phyloP scores from a whole-genome alignment of 2,888 invertebrate species.

The Tetropium fuscum region DNA sequence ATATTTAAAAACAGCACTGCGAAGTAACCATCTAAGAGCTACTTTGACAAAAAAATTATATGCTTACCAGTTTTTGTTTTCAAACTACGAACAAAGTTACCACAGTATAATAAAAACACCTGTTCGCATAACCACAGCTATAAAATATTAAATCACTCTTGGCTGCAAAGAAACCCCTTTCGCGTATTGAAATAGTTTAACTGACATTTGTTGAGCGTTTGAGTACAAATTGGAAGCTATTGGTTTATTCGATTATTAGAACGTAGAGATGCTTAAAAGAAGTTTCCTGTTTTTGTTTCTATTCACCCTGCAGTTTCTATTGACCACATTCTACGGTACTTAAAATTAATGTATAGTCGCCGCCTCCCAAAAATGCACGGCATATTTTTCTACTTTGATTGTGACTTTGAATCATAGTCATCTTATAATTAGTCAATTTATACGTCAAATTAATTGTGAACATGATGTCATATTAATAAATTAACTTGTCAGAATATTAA shows the following conservation, averaged over 20 bases:
- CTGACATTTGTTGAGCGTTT: neutral
- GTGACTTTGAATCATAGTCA: too few relatives aligned
- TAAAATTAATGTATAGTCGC: too few relatives aligned
- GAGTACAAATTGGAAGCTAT: neutral
- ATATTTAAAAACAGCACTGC: neutral
- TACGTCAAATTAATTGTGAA: too few relatives aligned
- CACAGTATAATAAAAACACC: neutral
- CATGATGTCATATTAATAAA: too few relatives aligned
- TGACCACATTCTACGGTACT: neutral
- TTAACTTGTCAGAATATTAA: too few relatives aligned
- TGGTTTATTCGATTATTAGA: neutral
- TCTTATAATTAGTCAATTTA: too few relatives aligned
- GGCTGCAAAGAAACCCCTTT: neutral
- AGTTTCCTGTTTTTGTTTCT: neutral
- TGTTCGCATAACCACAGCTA: neutral
- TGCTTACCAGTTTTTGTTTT: neutral
- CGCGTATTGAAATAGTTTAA: neutral
- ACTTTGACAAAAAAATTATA: neutral
- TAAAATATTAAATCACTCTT: neutral
- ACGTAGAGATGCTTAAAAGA: neutral
- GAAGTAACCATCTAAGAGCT: neutral
- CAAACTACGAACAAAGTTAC: neutral
- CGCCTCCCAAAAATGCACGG: too few relatives aligned
- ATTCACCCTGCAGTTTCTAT: neutral
- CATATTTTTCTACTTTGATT: too few relatives aligned